phyloP scores from a whole-genome alignment of 2,113 vertebrate species.

The Talpa occidentalis region DNA sequence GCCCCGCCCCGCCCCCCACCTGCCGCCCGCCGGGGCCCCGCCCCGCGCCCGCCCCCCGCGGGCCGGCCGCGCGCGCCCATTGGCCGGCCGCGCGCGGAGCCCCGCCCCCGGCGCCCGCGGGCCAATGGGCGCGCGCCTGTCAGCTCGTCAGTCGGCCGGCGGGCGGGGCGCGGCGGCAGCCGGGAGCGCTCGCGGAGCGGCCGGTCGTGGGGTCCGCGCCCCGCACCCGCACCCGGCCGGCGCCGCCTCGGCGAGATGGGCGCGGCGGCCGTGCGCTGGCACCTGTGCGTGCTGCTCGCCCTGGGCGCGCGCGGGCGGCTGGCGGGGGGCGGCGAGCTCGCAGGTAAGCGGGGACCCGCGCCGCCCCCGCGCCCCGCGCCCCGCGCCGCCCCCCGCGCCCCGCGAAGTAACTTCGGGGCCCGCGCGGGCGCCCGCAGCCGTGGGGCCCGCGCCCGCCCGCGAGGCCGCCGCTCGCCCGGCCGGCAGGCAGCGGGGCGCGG shows the following conservation, averaged over 20 bases:
- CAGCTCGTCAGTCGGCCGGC: slow-evolving; percentile 85
- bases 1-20: slow-evolving; percentile 56
- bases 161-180: slow-evolving; percentile 42
- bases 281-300: slow-evolving; percentile 77
- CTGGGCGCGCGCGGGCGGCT: slow-evolving; percentile 68
- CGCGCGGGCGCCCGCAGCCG: background rate
- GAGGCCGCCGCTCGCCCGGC: too few species aligned
- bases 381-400: background rate
- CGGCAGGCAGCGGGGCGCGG: too few species aligned
- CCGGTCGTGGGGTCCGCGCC: slow-evolving; percentile 55
- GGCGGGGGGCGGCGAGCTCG: slow-evolving; percentile 70
- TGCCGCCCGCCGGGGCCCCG: background rate
- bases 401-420: slow-evolving; percentile 71
- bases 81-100: slow-evolving; percentile 19
- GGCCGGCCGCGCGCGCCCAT: background rate
- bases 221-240: slow-evolving; percentile 63
- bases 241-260: slow-evolving; percentile 71
- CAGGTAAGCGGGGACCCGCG: slow-evolving; percentile 65
- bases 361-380: background rate
- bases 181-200: slow-evolving; percentile 58
- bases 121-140: slow-evolving; percentile 90
- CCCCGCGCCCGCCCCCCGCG: background rate
- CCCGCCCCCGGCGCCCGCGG: slow-evolving; percentile 74
- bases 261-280: slow-evolving; percentile 77
- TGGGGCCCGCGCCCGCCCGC: too few species aligned